A percentile compares a stretch with the other conserved stretches of the same genome.
Conservation (phyloP, 2,113 vertebrate species). For the Trematomus loennbergii region DNA sequence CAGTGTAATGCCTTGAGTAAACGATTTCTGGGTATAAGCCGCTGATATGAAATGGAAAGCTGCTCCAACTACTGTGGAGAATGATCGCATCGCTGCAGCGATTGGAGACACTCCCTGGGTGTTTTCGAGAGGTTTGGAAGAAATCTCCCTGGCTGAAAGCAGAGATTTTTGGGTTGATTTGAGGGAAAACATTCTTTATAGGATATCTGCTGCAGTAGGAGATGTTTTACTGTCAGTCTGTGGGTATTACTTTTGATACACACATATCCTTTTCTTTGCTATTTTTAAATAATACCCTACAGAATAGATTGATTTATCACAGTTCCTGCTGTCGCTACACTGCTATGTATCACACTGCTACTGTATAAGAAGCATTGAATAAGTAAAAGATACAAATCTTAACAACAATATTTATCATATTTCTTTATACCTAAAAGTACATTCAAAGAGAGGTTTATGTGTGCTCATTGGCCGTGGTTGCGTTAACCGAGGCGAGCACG, state of each 20-base stretch:
- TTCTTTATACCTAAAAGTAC: neutral
- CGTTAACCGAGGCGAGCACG: neutral
- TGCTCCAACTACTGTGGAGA: slow-evolving; percentile 44
- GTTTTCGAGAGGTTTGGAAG: slow-evolving; percentile 26
- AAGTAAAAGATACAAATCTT: neutral
- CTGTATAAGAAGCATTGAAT: neutral
- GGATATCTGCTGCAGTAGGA: neutral
- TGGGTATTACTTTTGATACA: slow-evolving; percentile 13
- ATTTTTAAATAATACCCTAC: neutral
- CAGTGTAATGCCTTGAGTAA: slow-evolving; percentile 60
- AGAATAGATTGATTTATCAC: neutral
- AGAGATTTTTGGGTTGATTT: slow-evolving; percentile 39
- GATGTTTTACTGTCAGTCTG: neutral
- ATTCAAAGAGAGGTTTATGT: neutral
- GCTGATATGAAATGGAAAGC: slow-evolving; percentile 58
- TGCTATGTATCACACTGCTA: neutral
- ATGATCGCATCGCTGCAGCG: slow-evolving; percentile 50
- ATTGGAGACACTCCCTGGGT: slow-evolving; percentile 38
- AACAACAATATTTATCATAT: neutral
- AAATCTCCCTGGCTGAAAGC: slow-evolving; percentile 36
- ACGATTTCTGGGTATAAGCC: slow-evolving; percentile 58
- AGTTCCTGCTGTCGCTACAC: no score
- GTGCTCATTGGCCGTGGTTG: neutral
- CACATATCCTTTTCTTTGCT: neutral
- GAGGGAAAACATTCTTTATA: neutral